These are phyloP conservation scores for Cephalopachus bancanus DNA, from an alignment of 2,797 vertebrate genomes.

Conservation along the genomic window DNA sequence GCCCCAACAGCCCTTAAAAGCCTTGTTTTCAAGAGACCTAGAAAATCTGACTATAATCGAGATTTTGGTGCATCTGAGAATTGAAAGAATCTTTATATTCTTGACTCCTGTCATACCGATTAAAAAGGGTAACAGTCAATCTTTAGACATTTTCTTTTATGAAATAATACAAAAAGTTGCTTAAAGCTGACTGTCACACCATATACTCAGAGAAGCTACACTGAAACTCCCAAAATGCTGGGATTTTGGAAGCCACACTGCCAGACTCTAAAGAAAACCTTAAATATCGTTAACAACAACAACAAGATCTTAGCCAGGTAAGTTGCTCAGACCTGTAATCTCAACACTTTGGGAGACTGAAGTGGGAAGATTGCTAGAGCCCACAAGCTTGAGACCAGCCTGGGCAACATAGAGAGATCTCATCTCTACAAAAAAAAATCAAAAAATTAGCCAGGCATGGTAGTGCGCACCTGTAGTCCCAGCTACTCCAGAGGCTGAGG, in stretches of 20 bases:
- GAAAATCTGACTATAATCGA: neutral
- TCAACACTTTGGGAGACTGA: neutral
- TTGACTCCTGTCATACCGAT: neutral
- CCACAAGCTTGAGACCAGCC: neutral
- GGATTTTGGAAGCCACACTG: too few relatives aligned
- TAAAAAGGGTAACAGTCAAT: neutral
- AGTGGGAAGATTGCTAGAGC: neutral
- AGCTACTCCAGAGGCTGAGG: too few relatives aligned
- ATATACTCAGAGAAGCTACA: neutral
- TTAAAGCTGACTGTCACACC: neutral
- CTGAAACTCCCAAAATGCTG: too few relatives aligned
- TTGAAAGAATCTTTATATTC: conserved; percentile 9
- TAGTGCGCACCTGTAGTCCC: too few relatives aligned
- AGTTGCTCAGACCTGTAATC: neutral
- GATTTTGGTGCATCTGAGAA: neutral
- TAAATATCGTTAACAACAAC: too few relatives aligned
- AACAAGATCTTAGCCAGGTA: too few relatives aligned
- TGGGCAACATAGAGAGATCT: neutral
- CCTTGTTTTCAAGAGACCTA: conserved; percentile 3
- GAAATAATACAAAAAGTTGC: neutral
- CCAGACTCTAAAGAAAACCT: too few relatives aligned
- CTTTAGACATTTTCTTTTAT: conserved; percentile 1
- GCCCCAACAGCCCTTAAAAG: neutral
- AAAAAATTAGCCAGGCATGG: too few relatives aligned
- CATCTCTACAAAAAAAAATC: neutral